phyloP scores from a whole-genome alignment of 2,888 invertebrate species.

The Autographa pulchrina region DNA sequence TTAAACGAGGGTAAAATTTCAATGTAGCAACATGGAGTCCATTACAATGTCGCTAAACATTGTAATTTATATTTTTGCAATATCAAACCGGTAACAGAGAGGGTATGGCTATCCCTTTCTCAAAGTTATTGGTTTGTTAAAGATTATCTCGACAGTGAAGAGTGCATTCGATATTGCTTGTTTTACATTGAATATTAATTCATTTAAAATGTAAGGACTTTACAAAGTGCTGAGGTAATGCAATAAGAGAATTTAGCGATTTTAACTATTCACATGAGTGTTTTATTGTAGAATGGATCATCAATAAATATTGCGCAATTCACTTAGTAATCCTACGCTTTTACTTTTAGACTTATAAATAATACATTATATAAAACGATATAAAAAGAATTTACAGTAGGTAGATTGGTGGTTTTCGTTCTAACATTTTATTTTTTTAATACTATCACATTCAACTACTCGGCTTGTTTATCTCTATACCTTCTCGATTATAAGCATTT shows the following conservation, averaged over 20 bases:
- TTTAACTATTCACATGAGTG: conserved; percentile 22
- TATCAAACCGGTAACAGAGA: conserved; percentile 37
- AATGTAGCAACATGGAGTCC: conserved; percentile 47
- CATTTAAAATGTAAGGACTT: conserved; percentile 51
- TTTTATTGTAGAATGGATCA: conserved; percentile 27
- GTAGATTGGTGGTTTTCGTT: neutral
- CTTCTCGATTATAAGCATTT: conserved; percentile 58
- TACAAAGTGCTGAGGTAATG: conserved; percentile 38
- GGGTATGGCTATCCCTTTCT: conserved; percentile 48
- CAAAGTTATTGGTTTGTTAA: conserved; percentile 65
- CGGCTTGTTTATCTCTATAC: conserved; percentile 32
- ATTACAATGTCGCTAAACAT: conserved; percentile 76
- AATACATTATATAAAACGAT: neutral
- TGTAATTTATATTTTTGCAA: conserved; percentile 67
- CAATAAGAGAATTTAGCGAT: conserved; percentile 27
- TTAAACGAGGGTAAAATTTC: conserved; percentile 28
- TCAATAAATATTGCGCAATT: conserved; percentile 14
- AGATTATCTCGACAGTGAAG: conserved; percentile 66
- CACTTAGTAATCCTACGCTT: conserved; percentile 13
- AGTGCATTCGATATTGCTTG: conserved; percentile 66
- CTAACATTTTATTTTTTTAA: conserved; percentile 14
- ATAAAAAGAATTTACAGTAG: conserved; percentile 2
- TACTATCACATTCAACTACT: conserved; percentile 30
- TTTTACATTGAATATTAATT: conserved; percentile 67
- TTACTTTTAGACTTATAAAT: neutral